Evolutionary conservation across 1,140 invertebrate species (phyloP), one percentile per base, ranked within the genome.

Genomic region (Homalodisca vitripennis): DNA sequence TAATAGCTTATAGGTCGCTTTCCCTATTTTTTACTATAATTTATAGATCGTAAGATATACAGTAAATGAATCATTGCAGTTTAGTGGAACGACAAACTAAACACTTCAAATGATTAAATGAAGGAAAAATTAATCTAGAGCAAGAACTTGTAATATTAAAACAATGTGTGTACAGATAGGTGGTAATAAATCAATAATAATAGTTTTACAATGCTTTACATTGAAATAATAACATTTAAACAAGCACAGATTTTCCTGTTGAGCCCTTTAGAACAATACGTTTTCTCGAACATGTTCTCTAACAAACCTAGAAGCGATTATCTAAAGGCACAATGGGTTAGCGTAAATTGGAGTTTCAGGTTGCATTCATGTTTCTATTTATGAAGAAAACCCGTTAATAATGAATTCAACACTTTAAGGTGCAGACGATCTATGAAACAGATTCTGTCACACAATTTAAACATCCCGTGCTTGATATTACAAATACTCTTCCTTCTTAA

Each of bases 301-400:
- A 60, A 60, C 29, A 2, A 60, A 27, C 29, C 55, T 60, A 60
- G 13, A 60, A 60, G 55, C 55, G 27, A 27, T 24, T 12, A 27
- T 29, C 55, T 60, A 60, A 60, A 60, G 55, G 55, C 55, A 60
- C 55, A 24, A 24, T 29, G 55, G 55, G 29, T 60, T 29, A 60
- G 55, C 55, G 55, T 60, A 26, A 27, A 60, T 60, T 60, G 55
- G 55, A 60, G 55, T 60, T 60, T 41, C 17, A 41, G 17, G 34
- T 41, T 41, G 6, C 34, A 41, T 41, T 41, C 34, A 41, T 17
- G 17, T 10, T 10, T 41, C 34, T 41, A 41, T 17, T 41, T 17
- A 17, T 41, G 34, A 41, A 17, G 6, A 17, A 10, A 17, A 41
- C 6, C 17, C 17, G 34, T 41, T 6, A 10, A 10, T 6, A 10